Percentiles rank a stretch among this genome's conserved stretches.
These are phyloP conservation scores for Automeris io DNA, from an alignment of 2,888 invertebrate species.

Conservation along the genomic window DNA sequence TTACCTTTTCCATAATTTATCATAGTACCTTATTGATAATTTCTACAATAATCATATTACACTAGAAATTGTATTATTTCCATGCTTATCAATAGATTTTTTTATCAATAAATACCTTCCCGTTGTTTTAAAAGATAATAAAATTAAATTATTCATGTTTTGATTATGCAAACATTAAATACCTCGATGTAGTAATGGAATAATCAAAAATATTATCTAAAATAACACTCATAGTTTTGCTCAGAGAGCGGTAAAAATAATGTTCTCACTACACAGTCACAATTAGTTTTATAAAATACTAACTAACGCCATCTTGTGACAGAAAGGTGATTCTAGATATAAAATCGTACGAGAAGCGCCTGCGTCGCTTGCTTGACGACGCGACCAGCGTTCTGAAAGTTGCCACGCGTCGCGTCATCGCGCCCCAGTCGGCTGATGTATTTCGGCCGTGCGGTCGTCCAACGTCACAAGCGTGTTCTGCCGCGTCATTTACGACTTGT, in stretches of 20 bases:
- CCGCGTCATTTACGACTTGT: conserved; percentile 59
- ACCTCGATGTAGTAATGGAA: no score
- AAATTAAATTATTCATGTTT: no score
- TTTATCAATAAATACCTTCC: no score
- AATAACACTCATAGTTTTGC: neutral
- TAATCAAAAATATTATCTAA: no score
- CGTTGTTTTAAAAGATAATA: no score
- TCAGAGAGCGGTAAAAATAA: neutral
- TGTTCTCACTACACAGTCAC: neutral
- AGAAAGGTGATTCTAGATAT: neutral
- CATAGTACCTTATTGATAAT: no score
- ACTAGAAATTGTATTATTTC: no score
- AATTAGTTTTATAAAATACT: neutral
- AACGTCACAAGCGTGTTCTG: conserved; percentile 33
- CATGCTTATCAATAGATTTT: no score
- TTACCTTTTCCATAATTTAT: neutral
- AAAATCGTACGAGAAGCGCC: conserved; percentile 26
- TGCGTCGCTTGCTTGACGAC: conserved; percentile 27
- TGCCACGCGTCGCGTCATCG: conserved; percentile 27
- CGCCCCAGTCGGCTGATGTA: conserved; percentile 43
- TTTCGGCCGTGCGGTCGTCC: conserved; percentile 38
- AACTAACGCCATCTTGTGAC: conserved; percentile 16
- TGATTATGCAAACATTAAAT: no score
- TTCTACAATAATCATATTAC: no score
- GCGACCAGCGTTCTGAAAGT: conserved; percentile 1